Evolutionary conservation across 2,113 vertebrate species (phyloP).

Genomic region (Poecile atricapillus): DNA sequence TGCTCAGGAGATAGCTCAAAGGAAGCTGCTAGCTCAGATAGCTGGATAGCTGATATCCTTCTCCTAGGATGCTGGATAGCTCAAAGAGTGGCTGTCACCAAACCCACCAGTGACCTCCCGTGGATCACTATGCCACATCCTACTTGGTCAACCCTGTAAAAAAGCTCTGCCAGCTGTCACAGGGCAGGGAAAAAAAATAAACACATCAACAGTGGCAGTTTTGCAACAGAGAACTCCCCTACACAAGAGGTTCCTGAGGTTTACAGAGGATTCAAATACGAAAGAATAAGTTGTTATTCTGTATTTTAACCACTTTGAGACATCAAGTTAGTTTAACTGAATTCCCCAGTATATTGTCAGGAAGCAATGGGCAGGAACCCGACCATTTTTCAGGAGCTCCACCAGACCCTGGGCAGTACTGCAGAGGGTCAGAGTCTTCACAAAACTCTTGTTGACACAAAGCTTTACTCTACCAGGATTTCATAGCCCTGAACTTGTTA

Average conservation of each 20-base stretch:
- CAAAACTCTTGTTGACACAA: background rate
- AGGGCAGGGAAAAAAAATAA: background rate
- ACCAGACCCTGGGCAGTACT: background rate
- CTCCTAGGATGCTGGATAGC: no score
- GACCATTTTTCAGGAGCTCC: background rate
- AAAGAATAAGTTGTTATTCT: background rate
- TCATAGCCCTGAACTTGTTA: background rate
- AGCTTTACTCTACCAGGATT: background rate
- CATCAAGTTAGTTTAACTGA: background rate
- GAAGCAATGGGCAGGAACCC: background rate
- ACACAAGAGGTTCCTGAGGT: background rate
- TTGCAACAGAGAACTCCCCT: background rate
- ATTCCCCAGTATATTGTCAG: background rate
- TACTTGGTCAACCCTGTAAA: background rate
- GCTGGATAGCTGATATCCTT: no score
- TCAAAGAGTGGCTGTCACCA: background rate
- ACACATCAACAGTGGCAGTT: rapidly evolving
- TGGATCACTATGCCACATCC: background rate
- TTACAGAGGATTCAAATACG: background rate
- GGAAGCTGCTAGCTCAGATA: background rate
- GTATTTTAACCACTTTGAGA: background rate
- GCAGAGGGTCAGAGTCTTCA: background rate
- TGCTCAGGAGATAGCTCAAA: background rate
- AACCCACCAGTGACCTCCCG: background rate
- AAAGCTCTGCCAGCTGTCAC: background rate